These are phyloP conservation scores for Rotaria magnacalcarata DNA, from an alignment of 2,888 invertebrate genomes.

Conservation along the genomic window DNA sequence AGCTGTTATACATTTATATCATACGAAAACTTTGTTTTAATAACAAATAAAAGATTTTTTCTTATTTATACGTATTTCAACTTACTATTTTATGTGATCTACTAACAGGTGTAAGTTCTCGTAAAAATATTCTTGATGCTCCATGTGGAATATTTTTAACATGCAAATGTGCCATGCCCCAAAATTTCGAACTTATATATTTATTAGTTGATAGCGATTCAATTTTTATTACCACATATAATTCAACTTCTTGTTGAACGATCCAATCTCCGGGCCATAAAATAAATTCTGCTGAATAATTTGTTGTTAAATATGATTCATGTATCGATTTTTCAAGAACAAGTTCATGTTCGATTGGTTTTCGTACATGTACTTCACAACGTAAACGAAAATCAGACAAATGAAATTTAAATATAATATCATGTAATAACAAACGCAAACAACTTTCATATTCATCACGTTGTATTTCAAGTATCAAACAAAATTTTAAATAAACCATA, in stretches of 20 bases:
- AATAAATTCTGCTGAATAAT: background rate
- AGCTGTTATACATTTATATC: too few species aligned
- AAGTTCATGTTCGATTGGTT: slow-evolving; percentile 14
- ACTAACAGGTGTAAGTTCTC: slow-evolving; percentile 8
- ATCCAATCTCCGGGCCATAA: slow-evolving; percentile 1
- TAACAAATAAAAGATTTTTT: too few species aligned
- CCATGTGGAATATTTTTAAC: slow-evolving; percentile 32
- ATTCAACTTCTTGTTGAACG: slow-evolving; percentile 17
- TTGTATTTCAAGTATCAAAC: background rate
- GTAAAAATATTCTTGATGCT: background rate
- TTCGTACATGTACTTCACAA: slow-evolving; percentile 13
- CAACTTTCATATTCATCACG: slow-evolving; percentile 28
- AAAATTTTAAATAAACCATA: slow-evolving; percentile 36
- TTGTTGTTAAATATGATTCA: background rate
- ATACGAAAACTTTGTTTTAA: too few species aligned
- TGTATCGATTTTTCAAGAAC: background rate
- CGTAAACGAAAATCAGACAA: background rate
- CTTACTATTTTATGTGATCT: background rate
- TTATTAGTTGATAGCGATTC: background rate
- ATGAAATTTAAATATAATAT: slow-evolving; percentile 34
- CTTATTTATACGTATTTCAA: background rate
- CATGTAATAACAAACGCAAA: background rate
- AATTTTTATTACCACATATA: slow-evolving; percentile 1
- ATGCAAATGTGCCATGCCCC: background rate
- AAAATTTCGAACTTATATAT: background rate